Conservation (phyloP, 2,797 vertebrate species). For the Aldrovandia affinis region DNA sequence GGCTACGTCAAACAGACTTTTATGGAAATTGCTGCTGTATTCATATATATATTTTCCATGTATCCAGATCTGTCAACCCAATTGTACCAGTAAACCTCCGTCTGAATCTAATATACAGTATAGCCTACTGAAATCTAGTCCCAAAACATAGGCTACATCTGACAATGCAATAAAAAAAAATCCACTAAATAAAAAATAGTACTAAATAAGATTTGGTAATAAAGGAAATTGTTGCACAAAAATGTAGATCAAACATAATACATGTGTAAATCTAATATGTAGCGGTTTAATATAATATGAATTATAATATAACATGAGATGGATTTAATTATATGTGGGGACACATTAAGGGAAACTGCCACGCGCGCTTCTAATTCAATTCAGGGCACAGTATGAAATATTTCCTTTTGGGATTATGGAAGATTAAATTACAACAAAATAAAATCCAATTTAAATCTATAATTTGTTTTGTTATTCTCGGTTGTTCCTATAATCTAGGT, state of each 20-base stretch:
- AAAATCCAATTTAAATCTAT: neutral
- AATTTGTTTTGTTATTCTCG: neutral
- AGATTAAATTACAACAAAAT: neutral
- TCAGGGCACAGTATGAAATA: neutral
- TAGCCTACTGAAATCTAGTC: neutral
- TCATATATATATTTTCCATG: no score
- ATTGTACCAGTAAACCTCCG: neutral
- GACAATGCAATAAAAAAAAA: neutral
- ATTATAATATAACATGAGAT: slow-evolving; percentile 1
- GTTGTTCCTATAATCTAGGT: neutral
- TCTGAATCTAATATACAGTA: neutral
- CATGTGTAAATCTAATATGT: no score
- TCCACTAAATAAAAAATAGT: neutral
- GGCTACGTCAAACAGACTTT: neutral
- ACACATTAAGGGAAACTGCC: neutral
- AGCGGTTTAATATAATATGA: neutral
- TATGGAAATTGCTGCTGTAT: neutral
- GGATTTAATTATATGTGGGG: neutral
- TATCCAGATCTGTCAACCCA: neutral
- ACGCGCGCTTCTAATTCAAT: slow-evolving; percentile 7
- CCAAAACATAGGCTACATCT: neutral
- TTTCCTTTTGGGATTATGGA: neutral
- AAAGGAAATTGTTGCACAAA: neutral
- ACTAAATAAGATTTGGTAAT: neutral
- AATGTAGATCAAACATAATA: no score